Base-by-base conservation (phyloP, 2,797 vertebrate genomes). In the Lindbergichthys nudifrons region DNA sequence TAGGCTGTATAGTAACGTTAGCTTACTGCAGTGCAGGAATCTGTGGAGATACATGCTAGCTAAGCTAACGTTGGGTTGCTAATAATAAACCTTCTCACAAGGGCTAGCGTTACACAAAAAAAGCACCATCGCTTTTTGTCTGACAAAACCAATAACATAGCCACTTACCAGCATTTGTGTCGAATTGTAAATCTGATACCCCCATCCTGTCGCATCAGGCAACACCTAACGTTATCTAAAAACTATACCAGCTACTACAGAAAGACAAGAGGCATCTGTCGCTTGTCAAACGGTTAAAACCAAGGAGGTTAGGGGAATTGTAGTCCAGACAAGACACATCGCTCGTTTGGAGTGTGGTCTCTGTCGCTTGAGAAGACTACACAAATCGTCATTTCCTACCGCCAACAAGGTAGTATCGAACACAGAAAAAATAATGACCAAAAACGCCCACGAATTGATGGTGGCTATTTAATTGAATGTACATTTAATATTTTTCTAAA, bases 181-280 rank as follows among this genome's bases (percentile, higher is more conserved):
- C 92, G 64, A 73, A 71, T 15, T 89, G 82, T 66, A 93, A 65
- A 83, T 93, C 93, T 11, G 92, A 92, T 82, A 94, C 92, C 69
- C 93, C 94, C 94, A 95, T 95, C 73, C 79, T 85, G 45, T 21
- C 15, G 11, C 21, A 43, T 36, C 30, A 50, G 13, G 66, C 56
- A 63, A 59, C 48, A 45, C 26, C 59, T 50, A 21, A 4, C 10
- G 26, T 60, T 80, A 70, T 76, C 80, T 72, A 45, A 36, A 42
- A 68, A 84, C 83, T 72, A 30, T 69, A 5, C 18, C 68, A 60
- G 73, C 75, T n/a, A 19, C 59, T 7, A 59, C 39, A 63, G 26
- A 67, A 67, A 67, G 43, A 61, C 47, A 19, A 68, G 53, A 42
- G 18, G 26, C 65, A 32, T 21, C 77, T 47, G 59, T 56, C 42